Evolutionary conservation across 1,140 invertebrate species (phyloP).

Genomic region (Holotrichia oblita): DNA sequence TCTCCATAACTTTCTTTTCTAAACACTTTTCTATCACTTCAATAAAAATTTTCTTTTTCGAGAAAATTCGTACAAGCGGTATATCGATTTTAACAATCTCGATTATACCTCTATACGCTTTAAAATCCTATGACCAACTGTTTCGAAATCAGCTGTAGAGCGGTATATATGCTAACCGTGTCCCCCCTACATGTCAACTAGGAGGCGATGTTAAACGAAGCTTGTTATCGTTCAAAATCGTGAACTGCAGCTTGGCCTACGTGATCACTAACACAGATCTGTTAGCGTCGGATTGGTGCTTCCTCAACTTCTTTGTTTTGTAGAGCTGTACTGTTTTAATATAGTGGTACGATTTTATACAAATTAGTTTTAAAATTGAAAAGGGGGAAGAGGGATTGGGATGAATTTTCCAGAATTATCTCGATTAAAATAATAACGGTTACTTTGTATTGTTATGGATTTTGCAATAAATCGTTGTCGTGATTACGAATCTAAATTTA

Average conservation of each 20-base stretch:
- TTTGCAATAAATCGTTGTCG: too few relatives aligned
- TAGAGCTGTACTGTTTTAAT: too few relatives aligned
- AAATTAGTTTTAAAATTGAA: too few relatives aligned
- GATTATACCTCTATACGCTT: background rate
- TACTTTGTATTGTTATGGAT: too few relatives aligned
- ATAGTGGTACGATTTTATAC: too few relatives aligned
- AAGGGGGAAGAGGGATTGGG: too few relatives aligned
- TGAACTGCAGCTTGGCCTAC: background rate
- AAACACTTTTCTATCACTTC: background rate
- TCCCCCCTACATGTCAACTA: background rate
- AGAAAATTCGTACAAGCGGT: background rate
- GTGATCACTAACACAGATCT: constrained; percentile 14
- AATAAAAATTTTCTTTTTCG: background rate
- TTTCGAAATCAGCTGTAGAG: constrained; percentile 8
- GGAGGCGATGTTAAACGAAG: background rate
- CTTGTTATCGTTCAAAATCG: background rate
- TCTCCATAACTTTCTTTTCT: constrained; percentile 15
- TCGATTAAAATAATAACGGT: too few relatives aligned
- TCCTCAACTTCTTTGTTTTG: too few relatives aligned
- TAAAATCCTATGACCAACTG: background rate
- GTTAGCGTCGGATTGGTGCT: background rate
- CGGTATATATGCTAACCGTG: background rate
- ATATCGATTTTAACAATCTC: background rate
- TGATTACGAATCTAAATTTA: too few relatives aligned
- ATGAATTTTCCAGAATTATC: too few relatives aligned